Evolutionary conservation across 2,113 vertebrate species (phyloP).

Genomic region (Platichthys stellatus): DNA sequence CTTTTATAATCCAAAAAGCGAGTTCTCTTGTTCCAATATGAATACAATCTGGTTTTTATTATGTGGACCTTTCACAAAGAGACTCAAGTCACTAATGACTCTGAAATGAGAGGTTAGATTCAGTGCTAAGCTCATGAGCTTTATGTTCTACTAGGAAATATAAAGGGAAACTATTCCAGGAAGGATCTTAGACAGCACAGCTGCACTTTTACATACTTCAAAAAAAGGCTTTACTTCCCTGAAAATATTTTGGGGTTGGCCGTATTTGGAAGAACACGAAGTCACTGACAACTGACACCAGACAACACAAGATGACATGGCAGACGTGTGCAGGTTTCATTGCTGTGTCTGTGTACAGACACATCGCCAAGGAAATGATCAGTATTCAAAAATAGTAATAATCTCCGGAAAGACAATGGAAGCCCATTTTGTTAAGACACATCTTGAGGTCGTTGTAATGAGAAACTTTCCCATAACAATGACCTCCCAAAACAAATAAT

Average conservation of each 20-base stretch:
- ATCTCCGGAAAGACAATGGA: background rate
- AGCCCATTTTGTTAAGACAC: no score
- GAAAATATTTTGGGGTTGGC: conserved; percentile 14
- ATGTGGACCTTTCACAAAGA: background rate
- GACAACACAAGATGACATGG: background rate
- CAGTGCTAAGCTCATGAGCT: background rate
- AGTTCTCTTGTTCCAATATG: no score
- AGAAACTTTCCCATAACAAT: no score
- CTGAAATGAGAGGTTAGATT: no score
- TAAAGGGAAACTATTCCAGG: background rate
- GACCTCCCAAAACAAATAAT: no score
- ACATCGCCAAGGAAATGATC: background rate
- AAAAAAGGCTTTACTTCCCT: conserved; percentile 5
- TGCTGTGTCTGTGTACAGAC: background rate
- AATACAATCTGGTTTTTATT: no score
- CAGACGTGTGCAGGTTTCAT: background rate
- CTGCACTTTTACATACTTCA: background rate
- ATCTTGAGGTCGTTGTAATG: no score
- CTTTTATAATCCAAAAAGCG: no score
- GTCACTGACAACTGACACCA: background rate
- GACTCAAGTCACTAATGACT: background rate
- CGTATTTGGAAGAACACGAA: conserved; percentile 7
- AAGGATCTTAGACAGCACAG: conserved; percentile 1
- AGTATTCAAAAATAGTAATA: background rate
- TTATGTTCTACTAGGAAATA: no score